phyloP scores from a whole-genome alignment of 2,888 invertebrate species.

The Philopedon plagiatum region DNA sequence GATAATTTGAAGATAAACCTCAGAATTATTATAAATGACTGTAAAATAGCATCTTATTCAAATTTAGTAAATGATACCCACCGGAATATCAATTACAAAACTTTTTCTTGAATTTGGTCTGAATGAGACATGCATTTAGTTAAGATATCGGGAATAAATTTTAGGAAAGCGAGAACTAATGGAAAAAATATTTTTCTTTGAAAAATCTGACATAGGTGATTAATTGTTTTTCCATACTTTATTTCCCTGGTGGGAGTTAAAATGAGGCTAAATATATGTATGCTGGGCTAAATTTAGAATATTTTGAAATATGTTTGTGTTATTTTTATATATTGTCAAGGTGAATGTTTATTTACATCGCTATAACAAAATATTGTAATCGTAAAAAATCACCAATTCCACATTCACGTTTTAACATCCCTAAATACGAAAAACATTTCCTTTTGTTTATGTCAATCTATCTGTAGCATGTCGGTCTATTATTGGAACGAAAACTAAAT shows the following conservation, averaged over 20 bases:
- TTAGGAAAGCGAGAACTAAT: conserved; percentile 21
- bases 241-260: conserved; percentile 6
- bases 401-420: too few species aligned
- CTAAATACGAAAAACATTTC: too few species aligned
- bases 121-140: conserved; percentile 10
- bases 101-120: neutral
- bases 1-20: neutral
- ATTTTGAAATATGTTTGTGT: neutral
- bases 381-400: too few species aligned
- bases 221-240: conserved; percentile 24
- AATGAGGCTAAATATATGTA: conserved; percentile 7
- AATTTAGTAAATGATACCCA: conserved; percentile 9
- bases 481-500: too few species aligned
- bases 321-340: neutral
- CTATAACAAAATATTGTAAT: too few species aligned
- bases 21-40: neutral
- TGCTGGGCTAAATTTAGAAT: neutral
- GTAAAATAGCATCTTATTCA: neutral
- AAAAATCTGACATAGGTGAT: conserved; percentile 15
- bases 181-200: neutral
- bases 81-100: conserved; percentile 6
- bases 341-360: too few species aligned
- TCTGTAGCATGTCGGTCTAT: too few species aligned
- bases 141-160: conserved; percentile 1
- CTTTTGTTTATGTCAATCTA: too few species aligned